Evolutionary conservation across 2,888 invertebrate genomes (phyloP), one percentile per base, ranked within the genome.

Genomic region (Hoplodrina blanda): DNA sequence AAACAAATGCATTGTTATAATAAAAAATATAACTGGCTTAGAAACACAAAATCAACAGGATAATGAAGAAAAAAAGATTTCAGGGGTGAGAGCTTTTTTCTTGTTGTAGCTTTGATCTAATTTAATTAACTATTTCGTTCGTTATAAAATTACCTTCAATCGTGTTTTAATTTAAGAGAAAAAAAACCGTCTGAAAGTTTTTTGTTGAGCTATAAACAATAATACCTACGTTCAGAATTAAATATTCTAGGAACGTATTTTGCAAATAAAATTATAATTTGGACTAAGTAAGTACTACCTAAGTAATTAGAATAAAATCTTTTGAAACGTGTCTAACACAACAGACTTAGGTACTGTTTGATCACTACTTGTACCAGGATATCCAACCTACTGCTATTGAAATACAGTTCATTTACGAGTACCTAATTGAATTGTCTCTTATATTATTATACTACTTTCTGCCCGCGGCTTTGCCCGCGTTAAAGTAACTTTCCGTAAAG

Each of bases 111-210:
- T 50, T 44, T 60, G 2, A 71, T 20, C 46, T 1, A 37, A 25
- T 53, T 50, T 30, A 17, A 20, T 30, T 25, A 6, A n/a, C 8
- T n/a, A 4, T 15, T 15, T 44, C 57, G 4, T 20, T 7, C 6
- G 4, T 52, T n/a, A 33, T 17, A 20, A 59, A 69, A 69, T 56
- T 30, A 44, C 15, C 4, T 44, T 52, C 30, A 52, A 11, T 69
- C 25, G 17, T 67, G n/a, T 10, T 69, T 56, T 57, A 44, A 70
- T 20, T 50, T 20, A 44, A 57, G 19, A 41, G 15, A 52, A 2
- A 41, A 2, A 41, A 30, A n/a, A n/a, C n/a, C 4, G 2, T 55
- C 4, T 49, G 15, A 19, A 37, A 11, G 2, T 55, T 37, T 25
- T 25, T 41, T 41, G 13, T 19, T 5, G 13, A 41, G 13, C 17